Conservation (phyloP, 2,113 vertebrate genomes). For the Pionites leucogaster region DNA sequence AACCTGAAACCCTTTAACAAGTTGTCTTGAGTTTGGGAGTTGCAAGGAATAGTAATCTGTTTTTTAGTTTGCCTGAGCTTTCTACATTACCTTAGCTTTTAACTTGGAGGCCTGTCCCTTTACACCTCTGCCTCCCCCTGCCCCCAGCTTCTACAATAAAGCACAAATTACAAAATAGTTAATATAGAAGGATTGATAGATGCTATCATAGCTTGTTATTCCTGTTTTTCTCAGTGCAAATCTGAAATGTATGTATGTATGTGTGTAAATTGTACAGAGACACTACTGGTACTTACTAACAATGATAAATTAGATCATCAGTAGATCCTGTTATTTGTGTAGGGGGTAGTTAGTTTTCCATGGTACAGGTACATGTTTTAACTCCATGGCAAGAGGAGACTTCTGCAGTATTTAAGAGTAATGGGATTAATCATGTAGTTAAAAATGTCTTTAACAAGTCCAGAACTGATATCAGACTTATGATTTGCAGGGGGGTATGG, state of each 20-base stretch:
- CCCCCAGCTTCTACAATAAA: neutral
- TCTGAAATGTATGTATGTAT: neutral
- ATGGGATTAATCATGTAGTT: neutral
- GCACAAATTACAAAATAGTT: neutral
- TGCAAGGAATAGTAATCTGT: neutral
- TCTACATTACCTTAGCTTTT: neutral
- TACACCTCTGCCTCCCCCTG: no score
- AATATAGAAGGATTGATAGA: neutral
- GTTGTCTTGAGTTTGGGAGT: neutral
- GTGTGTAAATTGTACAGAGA: neutral
- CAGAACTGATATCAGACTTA: neutral
- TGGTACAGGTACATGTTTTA: neutral
- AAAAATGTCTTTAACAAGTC: neutral
- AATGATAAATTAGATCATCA: neutral
- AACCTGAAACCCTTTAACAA: neutral
- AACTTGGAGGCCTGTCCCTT: rapidly evolving
- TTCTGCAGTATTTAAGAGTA: neutral
- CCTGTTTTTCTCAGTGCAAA: neutral
- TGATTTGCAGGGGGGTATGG: neutral
- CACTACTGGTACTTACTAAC: neutral
- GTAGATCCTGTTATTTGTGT: neutral
- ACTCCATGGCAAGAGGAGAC: neutral
- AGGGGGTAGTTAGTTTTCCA: neutral
- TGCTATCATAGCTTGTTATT: rapidly evolving
- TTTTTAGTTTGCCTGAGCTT: neutral